Evolutionary conservation across 2,113 vertebrate species (phyloP).

Genomic region (Neolamprologus toae): DNA sequence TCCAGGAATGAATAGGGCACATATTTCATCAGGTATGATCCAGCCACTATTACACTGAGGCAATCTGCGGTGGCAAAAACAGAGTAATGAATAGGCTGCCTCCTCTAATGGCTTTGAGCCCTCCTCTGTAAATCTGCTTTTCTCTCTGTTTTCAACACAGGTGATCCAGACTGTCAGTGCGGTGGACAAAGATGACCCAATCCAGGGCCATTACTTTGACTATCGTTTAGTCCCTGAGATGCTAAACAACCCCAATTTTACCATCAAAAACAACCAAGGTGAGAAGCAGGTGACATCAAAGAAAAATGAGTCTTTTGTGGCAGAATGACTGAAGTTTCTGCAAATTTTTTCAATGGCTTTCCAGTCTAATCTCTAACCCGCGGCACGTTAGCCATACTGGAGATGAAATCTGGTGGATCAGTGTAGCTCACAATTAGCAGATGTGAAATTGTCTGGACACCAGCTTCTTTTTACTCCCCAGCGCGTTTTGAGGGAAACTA

Average conservation of each 20-base stretch:
- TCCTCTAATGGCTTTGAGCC: constrained; percentile 6
- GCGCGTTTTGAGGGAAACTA: constrained; percentile 64
- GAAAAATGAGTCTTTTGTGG: not conserved
- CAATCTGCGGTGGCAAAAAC: constrained; percentile 28
- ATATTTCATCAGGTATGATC: constrained; percentile 61
- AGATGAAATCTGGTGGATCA: constrained; percentile 59
- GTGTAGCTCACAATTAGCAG: constrained; percentile 62
- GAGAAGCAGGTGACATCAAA: not conserved
- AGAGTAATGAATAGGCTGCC: constrained; percentile 39
- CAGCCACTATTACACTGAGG: constrained; percentile 26
- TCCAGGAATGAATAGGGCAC: constrained; percentile 46
- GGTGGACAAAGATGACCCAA: constrained; percentile 91
- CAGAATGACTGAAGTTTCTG: constrained; percentile 6
- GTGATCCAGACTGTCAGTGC: constrained; percentile 95
- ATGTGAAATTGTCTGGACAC: constrained; percentile 67
- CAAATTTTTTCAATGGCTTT: constrained; percentile 19
- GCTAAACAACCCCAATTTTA: constrained; percentile 96
- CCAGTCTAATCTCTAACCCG: constrained; percentile 11
- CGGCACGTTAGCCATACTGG: constrained; percentile 7
- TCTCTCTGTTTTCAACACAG: constrained; percentile 66
- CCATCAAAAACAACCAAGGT: constrained; percentile 90
- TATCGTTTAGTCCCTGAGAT: constrained; percentile 92
- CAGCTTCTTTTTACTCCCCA: constrained; percentile 59
- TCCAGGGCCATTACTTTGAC: constrained; percentile 92
- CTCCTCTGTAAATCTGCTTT: constrained; percentile 26